A percentile compares a stretch with the other conserved stretches of the same genome.
These are phyloP conservation scores for Aurelia aurita complex sp. Pacific DNA, from an alignment of 30 jellyfish, hydroid and myxozoan species.

Conservation along the genomic window DNA sequence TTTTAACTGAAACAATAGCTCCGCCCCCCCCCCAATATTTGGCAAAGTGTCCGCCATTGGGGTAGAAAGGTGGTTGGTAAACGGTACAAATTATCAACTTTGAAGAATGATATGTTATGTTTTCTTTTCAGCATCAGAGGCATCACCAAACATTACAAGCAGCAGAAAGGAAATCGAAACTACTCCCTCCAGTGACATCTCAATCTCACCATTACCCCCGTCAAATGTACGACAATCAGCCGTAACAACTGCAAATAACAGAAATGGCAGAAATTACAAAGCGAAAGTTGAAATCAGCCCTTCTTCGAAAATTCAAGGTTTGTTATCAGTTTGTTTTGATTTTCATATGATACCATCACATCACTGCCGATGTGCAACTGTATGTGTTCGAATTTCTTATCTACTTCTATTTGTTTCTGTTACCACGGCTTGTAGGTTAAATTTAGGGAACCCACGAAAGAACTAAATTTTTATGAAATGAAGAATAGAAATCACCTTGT, in stretches of 20 bases:
- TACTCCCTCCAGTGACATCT: background rate
- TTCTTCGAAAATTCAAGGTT: conserved; percentile 13
- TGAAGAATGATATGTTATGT: background rate
- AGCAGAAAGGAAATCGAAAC: background rate
- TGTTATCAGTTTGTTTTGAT: background rate
- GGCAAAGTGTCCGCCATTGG: no score
- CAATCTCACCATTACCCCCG: conserved; percentile 56
- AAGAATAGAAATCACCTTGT: no score
- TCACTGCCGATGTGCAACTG: no score
- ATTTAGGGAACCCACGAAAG: no score
- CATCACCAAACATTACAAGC: conserved; percentile 37
- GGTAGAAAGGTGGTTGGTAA: no score
- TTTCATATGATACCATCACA: background rate
- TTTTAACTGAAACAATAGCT: no score
- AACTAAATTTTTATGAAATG: no score
- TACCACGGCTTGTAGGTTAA: no score
- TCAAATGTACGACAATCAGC: conserved; percentile 58
- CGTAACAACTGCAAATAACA: conserved; percentile 4
- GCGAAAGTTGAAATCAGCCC: conserved; percentile 46
- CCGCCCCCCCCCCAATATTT: no score
- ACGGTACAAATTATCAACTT: no score
- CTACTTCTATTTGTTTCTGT: no score
- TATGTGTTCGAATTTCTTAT: no score
- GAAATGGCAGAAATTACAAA: conserved; percentile 43
- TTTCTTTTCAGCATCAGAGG: conserved; percentile 43